Evolutionary conservation across 1,140 invertebrate genomes (phyloP).

Genomic region (Mylabris phalerata): DNA sequence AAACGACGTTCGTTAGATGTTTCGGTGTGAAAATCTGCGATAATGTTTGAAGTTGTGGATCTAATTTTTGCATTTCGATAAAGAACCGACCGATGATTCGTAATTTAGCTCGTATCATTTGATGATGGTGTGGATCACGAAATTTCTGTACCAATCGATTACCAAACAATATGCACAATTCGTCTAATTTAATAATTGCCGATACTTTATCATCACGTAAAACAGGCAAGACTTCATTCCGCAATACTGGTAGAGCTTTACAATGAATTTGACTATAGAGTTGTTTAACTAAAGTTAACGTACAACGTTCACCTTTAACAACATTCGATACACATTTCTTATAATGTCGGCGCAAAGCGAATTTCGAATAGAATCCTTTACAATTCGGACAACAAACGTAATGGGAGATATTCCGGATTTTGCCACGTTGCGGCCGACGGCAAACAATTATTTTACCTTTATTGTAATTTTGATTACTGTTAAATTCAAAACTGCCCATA

Average conservation of each 20-base stretch:
- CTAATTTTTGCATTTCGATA: background rate
- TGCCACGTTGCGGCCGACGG: background rate
- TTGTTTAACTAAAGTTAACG: background rate
- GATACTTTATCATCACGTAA: slow-evolving; percentile 1
- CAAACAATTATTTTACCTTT: too few relatives aligned
- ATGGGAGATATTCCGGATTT: slow-evolving; percentile 8
- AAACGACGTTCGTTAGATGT: too few relatives aligned
- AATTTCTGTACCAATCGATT: slow-evolving; percentile 3
- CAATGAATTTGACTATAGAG: background rate
- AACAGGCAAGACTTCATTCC: background rate
- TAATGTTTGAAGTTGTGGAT: background rate
- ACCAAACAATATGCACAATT: slow-evolving; percentile 1
- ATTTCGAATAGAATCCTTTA: slow-evolving; percentile 4
- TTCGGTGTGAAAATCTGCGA: too few relatives aligned
- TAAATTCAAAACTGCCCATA: too few relatives aligned
- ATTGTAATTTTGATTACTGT: too few relatives aligned
- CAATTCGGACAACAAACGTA: background rate
- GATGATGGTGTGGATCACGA: background rate
- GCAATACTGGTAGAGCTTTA: background rate
- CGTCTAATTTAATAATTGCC: background rate
- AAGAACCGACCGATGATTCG: slow-evolving; percentile 4
- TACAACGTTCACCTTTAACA: background rate
- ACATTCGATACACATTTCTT: background rate
- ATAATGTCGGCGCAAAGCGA: slow-evolving; percentile 3
- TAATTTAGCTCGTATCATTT: slow-evolving; percentile 1